Percentiles rank a stretch among this genome's conserved stretches.
These are phyloP conservation scores for Drosophila grimshawi DNA, from an alignment of 1,140 invertebrate species.

Conservation along the genomic window DNA sequence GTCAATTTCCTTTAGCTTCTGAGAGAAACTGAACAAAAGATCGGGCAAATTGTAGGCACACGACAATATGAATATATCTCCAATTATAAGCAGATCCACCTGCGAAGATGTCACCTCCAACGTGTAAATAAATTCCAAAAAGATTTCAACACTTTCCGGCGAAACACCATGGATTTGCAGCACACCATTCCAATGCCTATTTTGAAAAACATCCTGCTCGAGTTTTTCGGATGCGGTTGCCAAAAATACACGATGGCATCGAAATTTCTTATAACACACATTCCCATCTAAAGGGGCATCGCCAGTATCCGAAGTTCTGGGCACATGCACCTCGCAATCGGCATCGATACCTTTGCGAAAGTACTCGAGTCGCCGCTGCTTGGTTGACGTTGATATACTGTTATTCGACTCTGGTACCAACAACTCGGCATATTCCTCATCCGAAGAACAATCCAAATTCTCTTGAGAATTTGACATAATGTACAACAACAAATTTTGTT, in stretches of 20 bases:
- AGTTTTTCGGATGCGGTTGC: conserved; percentile 62
- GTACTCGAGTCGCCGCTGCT: conserved; percentile 42
- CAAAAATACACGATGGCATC: conserved; percentile 56
- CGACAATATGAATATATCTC: conserved; percentile 52
- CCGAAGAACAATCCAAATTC: background rate
- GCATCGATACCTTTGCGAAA: conserved; percentile 46
- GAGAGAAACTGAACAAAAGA: conserved; percentile 28
- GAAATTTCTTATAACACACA: conserved; percentile 57
- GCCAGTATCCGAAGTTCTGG: background rate
- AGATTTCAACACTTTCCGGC: conserved; percentile 59
- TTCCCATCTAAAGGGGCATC: conserved; percentile 4
- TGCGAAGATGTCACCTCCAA: conserved; percentile 38
- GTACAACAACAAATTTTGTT: background rate
- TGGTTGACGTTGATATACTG: conserved; percentile 4
- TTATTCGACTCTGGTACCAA: background rate
- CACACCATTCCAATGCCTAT: conserved; percentile 55
- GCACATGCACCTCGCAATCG: conserved; percentile 59
- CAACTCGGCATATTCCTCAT: background rate
- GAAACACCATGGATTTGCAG: conserved; percentile 61
- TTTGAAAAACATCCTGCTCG: conserved; percentile 56
- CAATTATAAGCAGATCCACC: conserved; percentile 20
- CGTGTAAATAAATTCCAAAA: conserved; percentile 61
- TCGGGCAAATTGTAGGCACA: conserved; percentile 59
- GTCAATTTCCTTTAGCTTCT: conserved; percentile 18
- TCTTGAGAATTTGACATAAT: conserved; percentile 2